Evolutionary conservation across 2,113 vertebrate species (phyloP).

Genomic region (Phyllostomus discolor): DNA sequence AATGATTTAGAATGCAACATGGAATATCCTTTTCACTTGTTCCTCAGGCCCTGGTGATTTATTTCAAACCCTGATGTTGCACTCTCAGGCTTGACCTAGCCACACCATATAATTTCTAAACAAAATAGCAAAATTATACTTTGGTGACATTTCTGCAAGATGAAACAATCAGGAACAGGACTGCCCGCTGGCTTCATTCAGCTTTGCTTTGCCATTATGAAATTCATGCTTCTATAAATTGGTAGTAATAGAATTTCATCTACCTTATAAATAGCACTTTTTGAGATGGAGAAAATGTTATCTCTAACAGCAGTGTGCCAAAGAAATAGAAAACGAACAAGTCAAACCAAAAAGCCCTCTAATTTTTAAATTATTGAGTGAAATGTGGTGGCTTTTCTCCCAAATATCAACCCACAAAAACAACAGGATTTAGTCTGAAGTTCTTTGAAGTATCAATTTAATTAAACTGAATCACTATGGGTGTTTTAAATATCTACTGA

Average conservation of each 20-base stretch:
- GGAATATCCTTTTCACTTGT: not conserved
- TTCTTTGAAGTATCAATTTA: conserved; percentile 5
- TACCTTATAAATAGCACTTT: conserved; percentile 32
- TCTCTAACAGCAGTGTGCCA: not conserved
- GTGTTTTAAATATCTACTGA: conserved; percentile 25
- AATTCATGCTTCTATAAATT: not conserved
- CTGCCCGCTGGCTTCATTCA: not conserved
- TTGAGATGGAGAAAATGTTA: conserved; percentile 21
- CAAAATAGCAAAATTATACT: conserved; percentile 13
- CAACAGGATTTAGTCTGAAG: not conserved
- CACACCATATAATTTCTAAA: conserved; percentile 7
- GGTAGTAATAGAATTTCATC: not conserved
- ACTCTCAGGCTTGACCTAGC: not conserved
- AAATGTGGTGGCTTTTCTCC: not conserved
- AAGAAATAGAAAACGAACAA: conserved; percentile 36
- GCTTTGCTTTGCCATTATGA: not conserved
- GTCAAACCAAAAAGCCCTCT: not conserved
- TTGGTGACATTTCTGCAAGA: not conserved
- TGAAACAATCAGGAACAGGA: not conserved
- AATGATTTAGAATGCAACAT: not conserved
- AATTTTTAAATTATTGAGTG: not conserved
- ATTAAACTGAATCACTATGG: not conserved
- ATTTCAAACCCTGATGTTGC: not conserved
- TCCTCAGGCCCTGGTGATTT: not conserved
- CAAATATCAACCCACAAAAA: conserved; percentile 30